phyloP scores from a whole-genome alignment of 2,113 vertebrate genomes.

The Cottus gobio region DNA sequence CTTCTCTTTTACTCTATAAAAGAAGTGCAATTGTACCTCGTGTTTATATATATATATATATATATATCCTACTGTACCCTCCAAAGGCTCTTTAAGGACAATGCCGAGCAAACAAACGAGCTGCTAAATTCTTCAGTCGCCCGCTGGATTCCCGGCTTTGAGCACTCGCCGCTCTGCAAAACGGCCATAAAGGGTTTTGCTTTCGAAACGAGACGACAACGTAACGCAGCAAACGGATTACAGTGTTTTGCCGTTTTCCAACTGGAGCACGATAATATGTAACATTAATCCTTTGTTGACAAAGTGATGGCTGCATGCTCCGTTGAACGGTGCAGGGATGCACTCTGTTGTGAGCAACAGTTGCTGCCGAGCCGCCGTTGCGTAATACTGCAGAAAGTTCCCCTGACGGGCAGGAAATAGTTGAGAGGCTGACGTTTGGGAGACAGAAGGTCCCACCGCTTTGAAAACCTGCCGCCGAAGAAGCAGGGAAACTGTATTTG shows the following conservation, averaged over 20 bases:
- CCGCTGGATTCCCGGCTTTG: constrained; percentile 6
- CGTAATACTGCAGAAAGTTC: constrained; percentile 60
- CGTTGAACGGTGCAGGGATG: constrained; percentile 34
- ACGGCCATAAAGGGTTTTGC: constrained; percentile 26
- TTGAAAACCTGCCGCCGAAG: constrained; percentile 10
- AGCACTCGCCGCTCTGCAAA: constrained; percentile 18
- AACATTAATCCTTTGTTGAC: constrained; percentile 55
- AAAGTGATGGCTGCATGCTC: constrained; percentile 34
- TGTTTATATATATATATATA: constrained; percentile 41
- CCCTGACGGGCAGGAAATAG: constrained; percentile 49
- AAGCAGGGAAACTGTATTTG: constrained; percentile 27
- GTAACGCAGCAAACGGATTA: constrained; percentile 42
- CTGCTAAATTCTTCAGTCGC: constrained; percentile 40
- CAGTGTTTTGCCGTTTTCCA: not conserved
- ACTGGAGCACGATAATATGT: constrained; percentile 18
- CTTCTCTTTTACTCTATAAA: constrained; percentile 33
- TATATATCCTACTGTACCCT: constrained; percentile 64
- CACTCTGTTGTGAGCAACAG: constrained; percentile 57
- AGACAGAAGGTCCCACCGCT: constrained; percentile 28
- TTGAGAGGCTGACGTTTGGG: constrained; percentile 30
- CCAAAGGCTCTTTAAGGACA: constrained; percentile 86
- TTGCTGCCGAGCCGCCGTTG: constrained; percentile 49
- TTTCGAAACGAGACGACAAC: constrained; percentile 22
- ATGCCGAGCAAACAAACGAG: constrained; percentile 31
- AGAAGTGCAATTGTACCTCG: constrained; percentile 87